Percentiles rank a stretch among this genome's conserved stretches.
These are phyloP conservation scores for Micromussa lordhowensis DNA, from an alignment of 92 coral and sea anemone genomes.

Conservation along the genomic window DNA sequence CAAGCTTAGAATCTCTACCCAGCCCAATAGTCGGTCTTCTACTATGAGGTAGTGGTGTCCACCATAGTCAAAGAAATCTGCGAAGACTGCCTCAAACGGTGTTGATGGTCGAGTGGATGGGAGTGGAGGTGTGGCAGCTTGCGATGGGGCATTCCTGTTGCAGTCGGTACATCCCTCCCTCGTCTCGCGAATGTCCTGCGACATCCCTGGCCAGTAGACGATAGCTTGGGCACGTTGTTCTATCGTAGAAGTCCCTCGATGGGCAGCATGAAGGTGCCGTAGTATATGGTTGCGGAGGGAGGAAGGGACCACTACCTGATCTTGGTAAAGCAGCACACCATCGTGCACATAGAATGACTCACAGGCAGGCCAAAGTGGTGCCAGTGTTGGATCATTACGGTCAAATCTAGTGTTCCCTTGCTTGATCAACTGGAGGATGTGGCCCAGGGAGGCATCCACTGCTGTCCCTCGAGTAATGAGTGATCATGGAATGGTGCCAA, in stretches of 20 bases:
- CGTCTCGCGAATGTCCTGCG: slow-evolving; percentile 53
- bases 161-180: slow-evolving; percentile 58
- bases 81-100: slow-evolving; percentile 76
- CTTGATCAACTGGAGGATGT: no score
- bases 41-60: slow-evolving; percentile 76
- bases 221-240: slow-evolving; percentile 58
- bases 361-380: slow-evolving; percentile 62
- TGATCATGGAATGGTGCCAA: slow-evolving; percentile 67
- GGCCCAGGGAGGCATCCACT: slow-evolving; percentile 44
- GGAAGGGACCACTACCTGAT: slow-evolving; percentile 66
- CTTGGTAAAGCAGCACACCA: slow-evolving; percentile 64
- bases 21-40: slow-evolving; percentile 34
- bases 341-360: slow-evolving; percentile 64
- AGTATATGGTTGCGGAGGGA: slow-evolving; percentile 60
- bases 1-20: no score
- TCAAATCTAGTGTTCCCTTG: no score
- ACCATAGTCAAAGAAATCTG: slow-evolving; percentile 72
- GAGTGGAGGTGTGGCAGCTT: slow-evolving; percentile 63
- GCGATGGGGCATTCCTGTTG: slow-evolving; percentile 69
- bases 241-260: slow-evolving; percentile 68
- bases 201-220: slow-evolving; percentile 49
- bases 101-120: slow-evolving; percentile 60
- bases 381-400: no score
- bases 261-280: slow-evolving; percentile 76
- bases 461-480: slow-evolving; percentile 67